These are phyloP conservation scores for Temnothorax unifasciatus DNA, from an alignment of 2,888 invertebrate species.

Conservation along the genomic window DNA sequence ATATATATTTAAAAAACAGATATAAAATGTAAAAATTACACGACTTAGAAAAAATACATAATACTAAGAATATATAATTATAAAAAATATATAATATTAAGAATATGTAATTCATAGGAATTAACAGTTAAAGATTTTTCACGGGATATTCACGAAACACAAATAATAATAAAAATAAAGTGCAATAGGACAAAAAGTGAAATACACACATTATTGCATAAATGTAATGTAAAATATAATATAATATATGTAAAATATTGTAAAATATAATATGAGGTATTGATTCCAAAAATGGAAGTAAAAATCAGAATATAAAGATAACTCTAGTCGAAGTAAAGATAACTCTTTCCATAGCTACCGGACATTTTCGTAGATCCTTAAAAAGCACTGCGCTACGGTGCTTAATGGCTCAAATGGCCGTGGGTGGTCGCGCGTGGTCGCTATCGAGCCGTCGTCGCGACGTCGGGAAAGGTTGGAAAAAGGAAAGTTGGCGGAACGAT, in stretches of 20 bases:
- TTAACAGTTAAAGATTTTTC: not conserved
- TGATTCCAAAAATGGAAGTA: constrained; percentile 7
- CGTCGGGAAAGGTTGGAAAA: constrained; percentile 33
- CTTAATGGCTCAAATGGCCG: constrained; percentile 47
- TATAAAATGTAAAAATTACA: not conserved
- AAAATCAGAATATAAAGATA: constrained; percentile 7
- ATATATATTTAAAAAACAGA: not conserved
- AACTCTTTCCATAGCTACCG: not conserved
- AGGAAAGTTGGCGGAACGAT: constrained; percentile 65
- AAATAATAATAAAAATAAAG: constrained; percentile 7
- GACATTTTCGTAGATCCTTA: constrained; percentile 33
- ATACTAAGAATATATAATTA: constrained; percentile 2
- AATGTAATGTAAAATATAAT: not conserved
- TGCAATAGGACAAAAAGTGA: not conserved
- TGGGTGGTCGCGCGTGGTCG: constrained; percentile 18
- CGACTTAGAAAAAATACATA: not conserved
- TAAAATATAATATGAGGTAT: not conserved
- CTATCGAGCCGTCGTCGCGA: constrained; percentile 36
- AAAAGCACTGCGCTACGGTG: not conserved
- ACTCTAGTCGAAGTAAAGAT: not conserved
- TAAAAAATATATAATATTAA: not conserved
- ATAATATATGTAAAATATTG: not conserved
- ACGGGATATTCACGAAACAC: not conserved
- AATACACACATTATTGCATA: not conserved
- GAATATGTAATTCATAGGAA: not conserved